These are phyloP conservation scores for Recurvirostra avosetta DNA, from an alignment of 2,113 vertebrate genomes.

Conservation along the genomic window DNA sequence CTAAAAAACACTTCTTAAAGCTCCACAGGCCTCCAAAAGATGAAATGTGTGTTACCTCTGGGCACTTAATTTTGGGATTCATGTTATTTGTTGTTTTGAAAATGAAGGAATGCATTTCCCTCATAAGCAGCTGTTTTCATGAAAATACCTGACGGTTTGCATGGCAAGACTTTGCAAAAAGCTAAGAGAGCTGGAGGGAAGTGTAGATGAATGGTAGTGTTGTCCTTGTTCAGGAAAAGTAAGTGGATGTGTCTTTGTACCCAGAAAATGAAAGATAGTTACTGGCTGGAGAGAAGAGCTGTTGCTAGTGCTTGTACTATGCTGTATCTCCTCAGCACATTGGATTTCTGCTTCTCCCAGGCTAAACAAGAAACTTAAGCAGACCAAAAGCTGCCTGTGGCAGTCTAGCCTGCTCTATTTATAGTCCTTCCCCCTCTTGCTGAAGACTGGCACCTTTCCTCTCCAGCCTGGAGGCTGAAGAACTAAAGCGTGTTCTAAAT, in stretches of 20 bases:
- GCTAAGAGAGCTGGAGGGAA: not conserved
- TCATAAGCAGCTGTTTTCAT: not conserved
- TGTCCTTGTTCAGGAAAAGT: not conserved
- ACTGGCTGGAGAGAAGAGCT: slow-evolving; percentile 47
- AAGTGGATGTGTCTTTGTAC: slow-evolving; percentile 53
- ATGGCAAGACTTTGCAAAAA: not conserved
- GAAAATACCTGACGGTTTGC: not conserved
- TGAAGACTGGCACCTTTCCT: slow-evolving; percentile 68
- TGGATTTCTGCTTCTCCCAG: slow-evolving; percentile 24
- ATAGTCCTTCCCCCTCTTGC: slow-evolving; percentile 47
- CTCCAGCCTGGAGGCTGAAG: slow-evolving; percentile 56
- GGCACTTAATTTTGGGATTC: not conserved
- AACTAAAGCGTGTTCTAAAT: slow-evolving; percentile 43
- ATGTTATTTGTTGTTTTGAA: not conserved
- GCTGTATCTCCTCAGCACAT: slow-evolving; percentile 54
- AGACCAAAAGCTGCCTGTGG: slow-evolving; percentile 70
- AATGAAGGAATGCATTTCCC: not conserved
- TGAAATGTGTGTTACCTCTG: not conserved
- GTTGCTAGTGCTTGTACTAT: slow-evolving; percentile 23
- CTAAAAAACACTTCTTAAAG: not conserved
- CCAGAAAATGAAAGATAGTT: slow-evolving; percentile 31
- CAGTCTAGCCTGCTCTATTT: slow-evolving; percentile 71
- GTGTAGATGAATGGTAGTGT: not conserved
- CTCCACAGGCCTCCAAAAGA: not conserved
- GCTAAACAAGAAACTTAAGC: slow-evolving; percentile 66